A percentile compares a stretch with the other conserved stretches of the same genome.
These are phyloP conservation scores for Rhadinocentrus ornatus DNA, from an alignment of 2,797 vertebrate species.

Conservation along the genomic window DNA sequence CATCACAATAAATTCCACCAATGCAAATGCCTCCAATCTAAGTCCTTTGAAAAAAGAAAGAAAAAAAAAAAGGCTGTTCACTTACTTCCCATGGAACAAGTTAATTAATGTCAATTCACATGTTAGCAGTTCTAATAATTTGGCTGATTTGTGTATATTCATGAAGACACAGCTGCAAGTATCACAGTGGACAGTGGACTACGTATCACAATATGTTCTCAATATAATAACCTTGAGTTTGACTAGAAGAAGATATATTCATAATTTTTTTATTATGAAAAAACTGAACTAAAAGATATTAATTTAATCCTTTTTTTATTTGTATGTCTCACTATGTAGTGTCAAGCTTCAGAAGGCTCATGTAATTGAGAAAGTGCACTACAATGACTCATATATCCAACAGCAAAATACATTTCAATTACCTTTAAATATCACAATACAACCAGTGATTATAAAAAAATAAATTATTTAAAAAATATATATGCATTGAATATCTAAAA, in stretches of 20 bases:
- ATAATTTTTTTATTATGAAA: neutral
- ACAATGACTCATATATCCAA: neutral
- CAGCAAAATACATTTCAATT: neutral
- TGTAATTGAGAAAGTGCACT: neutral
- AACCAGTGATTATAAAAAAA: neutral
- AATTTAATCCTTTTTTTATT: constrained; percentile 1
- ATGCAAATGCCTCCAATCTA: neutral
- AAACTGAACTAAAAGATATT: neutral
- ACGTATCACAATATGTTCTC: constrained; percentile 12
- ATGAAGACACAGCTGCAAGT: neutral
- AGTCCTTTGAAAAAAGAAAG: neutral
- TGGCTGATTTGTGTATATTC: neutral
- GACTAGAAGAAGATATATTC: no score
- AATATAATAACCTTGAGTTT: constrained; percentile 16
- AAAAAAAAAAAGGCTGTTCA: neutral
- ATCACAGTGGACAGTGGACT: neutral
- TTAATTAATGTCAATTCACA: constrained; percentile 1
- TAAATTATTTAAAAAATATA: no score
- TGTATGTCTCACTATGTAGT: neutral
- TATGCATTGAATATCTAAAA: no score
- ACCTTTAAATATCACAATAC: constrained; percentile 4
- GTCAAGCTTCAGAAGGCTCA: neutral
- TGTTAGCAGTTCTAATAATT: neutral
- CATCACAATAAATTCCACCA: neutral
- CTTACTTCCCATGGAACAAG: neutral